Conservation (phyloP, 1,140 invertebrate genomes). For the Conus ventricosus region DNA sequence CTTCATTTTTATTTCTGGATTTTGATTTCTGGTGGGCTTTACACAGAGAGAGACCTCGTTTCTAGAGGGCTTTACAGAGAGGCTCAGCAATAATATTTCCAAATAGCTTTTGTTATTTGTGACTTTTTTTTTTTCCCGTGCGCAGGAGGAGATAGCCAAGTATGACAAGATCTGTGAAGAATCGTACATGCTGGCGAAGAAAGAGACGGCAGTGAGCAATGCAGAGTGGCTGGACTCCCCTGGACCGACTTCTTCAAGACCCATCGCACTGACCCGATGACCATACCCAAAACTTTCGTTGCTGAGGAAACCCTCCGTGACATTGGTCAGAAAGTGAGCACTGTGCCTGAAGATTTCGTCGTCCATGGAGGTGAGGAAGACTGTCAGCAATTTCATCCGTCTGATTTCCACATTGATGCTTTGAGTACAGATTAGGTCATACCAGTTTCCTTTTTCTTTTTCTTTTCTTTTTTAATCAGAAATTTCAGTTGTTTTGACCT, state of each 20-base stretch:
- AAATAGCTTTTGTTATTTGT: background rate
- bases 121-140: constrained; percentile 9
- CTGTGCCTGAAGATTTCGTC: constrained; percentile 94
- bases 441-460: too few species aligned
- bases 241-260: constrained; percentile 87
- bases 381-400: too few species aligned
- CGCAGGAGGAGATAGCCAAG: constrained; percentile 70
- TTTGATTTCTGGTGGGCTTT: too few species aligned
- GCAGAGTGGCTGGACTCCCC: constrained; percentile 99
- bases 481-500: too few species aligned
- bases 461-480: too few species aligned
- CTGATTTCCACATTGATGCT: too few species aligned
- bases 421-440: too few species aligned
- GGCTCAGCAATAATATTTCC: too few species aligned
- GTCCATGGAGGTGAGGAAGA: constrained; percentile 87
- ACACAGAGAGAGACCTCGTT: too few species aligned
- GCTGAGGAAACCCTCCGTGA: constrained; percentile 93
- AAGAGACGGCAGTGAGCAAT: constrained; percentile 95
- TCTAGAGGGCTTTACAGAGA: too few species aligned
- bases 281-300: constrained; percentile 92
- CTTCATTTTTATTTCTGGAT: too few species aligned
- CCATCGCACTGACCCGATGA: constrained; percentile 85
- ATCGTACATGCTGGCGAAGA: constrained; percentile 91
- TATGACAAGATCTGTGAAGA: constrained; percentile 96
- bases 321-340: constrained; percentile 94